phyloP scores from a whole-genome alignment of 2,888 invertebrate genomes.

The Steinernema hermaphroditum region DNA sequence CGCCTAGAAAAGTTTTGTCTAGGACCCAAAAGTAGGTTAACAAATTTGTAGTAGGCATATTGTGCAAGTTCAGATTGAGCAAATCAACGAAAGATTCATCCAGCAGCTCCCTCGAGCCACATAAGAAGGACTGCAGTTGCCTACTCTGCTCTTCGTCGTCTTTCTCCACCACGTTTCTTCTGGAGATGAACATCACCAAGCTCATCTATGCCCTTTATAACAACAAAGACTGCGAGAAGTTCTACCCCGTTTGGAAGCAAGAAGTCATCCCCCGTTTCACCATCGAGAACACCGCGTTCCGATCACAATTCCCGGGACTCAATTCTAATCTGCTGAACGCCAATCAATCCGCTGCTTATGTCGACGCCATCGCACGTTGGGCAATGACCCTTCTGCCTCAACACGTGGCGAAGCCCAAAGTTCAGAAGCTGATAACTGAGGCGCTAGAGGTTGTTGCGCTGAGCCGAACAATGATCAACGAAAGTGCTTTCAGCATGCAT shows the following conservation, averaged over 20 bases:
- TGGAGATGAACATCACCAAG: not conserved
- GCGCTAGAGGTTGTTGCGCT: conserved; percentile 2
- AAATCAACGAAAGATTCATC: not conserved
- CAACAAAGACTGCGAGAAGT: not conserved
- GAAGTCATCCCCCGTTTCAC: not conserved
- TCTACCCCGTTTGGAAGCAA: not conserved
- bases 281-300: not conserved
- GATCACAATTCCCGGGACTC: not conserved
- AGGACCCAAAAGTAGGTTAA: too few relatives aligned
- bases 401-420: not conserved
- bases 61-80: not conserved
- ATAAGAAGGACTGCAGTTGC: not conserved
- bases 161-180: not conserved
- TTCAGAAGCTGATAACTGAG: conserved; percentile 1
- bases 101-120: not conserved
- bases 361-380: conserved; percentile 8
- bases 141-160: not conserved
- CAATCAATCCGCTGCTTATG: not conserved
- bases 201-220: not conserved
- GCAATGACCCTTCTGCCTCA: not conserved
- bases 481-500: not conserved
- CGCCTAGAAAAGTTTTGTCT: too few relatives aligned
- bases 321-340: not conserved
- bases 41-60: too few relatives aligned
- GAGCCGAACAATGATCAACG: not conserved